Evolutionary conservation across 2,113 vertebrate genomes (phyloP).

Genomic region (Lutjanus erythropterus): DNA sequence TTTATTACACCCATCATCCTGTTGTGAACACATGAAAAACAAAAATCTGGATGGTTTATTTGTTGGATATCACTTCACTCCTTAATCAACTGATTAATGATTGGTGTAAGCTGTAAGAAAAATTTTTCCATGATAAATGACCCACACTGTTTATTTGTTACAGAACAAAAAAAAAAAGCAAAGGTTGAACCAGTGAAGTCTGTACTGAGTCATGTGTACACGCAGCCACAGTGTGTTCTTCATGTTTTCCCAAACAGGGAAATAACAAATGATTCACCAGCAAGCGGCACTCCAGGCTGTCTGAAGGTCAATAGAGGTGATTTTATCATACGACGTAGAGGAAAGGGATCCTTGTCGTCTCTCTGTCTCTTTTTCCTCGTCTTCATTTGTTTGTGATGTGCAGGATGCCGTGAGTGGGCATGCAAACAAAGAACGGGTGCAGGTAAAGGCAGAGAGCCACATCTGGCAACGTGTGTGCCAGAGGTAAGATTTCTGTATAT

Average conservation of each 20-base stretch:
- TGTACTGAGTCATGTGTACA: conserved; percentile 3
- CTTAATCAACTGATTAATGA: neutral
- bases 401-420: no score
- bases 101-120: neutral
- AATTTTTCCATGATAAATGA: no score
- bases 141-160: neutral
- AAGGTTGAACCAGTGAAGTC: neutral
- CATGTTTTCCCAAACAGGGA: neutral
- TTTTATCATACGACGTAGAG: conserved; percentile 1
- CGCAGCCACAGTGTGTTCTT: neutral
- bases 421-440: neutral
- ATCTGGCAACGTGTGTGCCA: no score
- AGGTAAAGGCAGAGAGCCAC: neutral
- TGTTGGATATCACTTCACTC: neutral
- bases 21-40: neutral
- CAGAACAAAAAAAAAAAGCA: neutral
- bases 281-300: neutral
- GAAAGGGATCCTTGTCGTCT: neutral
- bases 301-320: conserved; percentile 5
- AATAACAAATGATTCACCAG: conserved; percentile 10
- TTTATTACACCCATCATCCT: no score
- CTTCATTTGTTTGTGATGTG: no score
- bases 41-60: neutral
- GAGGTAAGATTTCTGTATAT: no score
- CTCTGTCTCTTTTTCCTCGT: neutral